Base-by-base conservation (phyloP, 2,797 vertebrate species). In the Emys orbicularis region DNA sequence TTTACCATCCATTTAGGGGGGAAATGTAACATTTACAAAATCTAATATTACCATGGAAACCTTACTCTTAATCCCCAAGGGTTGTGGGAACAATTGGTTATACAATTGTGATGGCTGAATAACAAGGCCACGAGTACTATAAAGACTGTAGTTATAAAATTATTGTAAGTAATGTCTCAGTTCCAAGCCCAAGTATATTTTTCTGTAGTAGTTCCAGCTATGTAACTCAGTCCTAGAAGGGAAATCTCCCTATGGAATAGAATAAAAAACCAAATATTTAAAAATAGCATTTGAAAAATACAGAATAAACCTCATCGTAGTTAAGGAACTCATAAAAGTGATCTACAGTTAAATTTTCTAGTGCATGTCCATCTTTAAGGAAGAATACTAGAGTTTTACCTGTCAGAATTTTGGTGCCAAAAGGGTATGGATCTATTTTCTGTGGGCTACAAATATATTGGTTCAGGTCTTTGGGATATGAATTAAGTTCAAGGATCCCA, bases 1-100 rank as follows among this genome's bases (percentile, higher is more conserved):
- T 98, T 98, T 98, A 97, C 92, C 96, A 97, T 97, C 98, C 98
- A 98, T 99, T 99, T 99, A 97, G 98, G 97, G 98, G 98, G 98
- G 97, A 97, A 95, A 98, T 97, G 98, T 54, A 98, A 96, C 97
- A 95, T 98, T 98, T 98, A 97, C 85, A 97, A 92, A 98, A 97
- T 90, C 87, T 86, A 90, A 87, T 97, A 95, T 98, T 98, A 97
- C 98, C 97, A 99, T 98, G 98, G 98, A 98, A 99, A 99, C 98
- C 93, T 97, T 98, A 97, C 95, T 98, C 97, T 98, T 98, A 96
- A 97, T 95, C 0, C 3, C 87, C 9, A 34, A 97, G 88, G 86
- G 94, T 93, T 90, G 56, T 88, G 92, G 87, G 94, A 96, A 97
- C 90, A 97, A 96, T 93, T 92, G 93, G 87, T 95, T 97, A 94